These are phyloP conservation scores for Barbus barbus DNA, from an alignment of 2,113 vertebrate species.

Conservation along the genomic window DNA sequence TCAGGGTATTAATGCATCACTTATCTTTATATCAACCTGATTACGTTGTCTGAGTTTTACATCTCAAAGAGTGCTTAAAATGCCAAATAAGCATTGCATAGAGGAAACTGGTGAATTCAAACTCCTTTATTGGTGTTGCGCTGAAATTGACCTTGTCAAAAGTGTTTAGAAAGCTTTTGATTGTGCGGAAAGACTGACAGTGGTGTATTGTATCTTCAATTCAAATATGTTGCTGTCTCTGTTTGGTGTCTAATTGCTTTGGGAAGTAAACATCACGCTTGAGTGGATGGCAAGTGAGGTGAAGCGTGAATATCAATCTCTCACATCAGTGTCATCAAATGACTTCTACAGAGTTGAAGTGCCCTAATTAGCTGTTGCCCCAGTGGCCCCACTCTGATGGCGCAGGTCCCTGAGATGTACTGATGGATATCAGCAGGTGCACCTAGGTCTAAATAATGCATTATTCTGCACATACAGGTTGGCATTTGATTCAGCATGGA, in stretches of 20 bases:
- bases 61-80: neutral
- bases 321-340: slow-evolving; percentile 76
- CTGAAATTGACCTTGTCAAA: slow-evolving; percentile 40
- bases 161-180: slow-evolving; percentile 30
- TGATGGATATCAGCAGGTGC: slow-evolving; percentile 58
- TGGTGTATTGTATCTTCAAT: slow-evolving; percentile 22
- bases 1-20: neutral
- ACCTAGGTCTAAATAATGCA: slow-evolving; percentile 41
- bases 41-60: neutral
- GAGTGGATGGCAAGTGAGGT: slow-evolving; percentile 71
- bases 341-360: slow-evolving; percentile 73
- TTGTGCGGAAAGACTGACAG: neutral
- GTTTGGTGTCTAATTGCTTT: slow-evolving; percentile 68
- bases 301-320: slow-evolving; percentile 79
- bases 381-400: slow-evolving; percentile 47
- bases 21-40: neutral
- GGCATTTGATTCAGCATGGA: neutral
- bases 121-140: slow-evolving; percentile 9
- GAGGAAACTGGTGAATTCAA: neutral
- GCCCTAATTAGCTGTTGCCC: slow-evolving; percentile 69
- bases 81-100: neutral
- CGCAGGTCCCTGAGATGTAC: slow-evolving; percentile 56
- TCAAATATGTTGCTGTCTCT: slow-evolving; percentile 56
- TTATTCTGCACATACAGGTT: neutral
- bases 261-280: slow-evolving; percentile 74